These are phyloP conservation scores for Lithosia quadra DNA, from an alignment of 2,888 invertebrate genomes.

Conservation along the genomic window DNA sequence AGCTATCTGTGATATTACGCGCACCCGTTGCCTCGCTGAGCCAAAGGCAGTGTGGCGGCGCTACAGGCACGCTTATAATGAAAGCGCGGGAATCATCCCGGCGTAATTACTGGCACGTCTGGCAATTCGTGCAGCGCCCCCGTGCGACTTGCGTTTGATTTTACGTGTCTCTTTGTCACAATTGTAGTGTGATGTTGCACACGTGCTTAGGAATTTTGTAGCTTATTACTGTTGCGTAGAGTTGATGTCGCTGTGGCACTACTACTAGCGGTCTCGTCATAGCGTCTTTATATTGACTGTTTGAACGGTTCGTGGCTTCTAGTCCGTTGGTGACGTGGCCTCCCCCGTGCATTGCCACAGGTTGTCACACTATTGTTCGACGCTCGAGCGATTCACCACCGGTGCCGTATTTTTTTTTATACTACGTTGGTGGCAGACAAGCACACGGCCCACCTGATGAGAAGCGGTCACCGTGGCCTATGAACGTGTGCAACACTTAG, in stretches of 20 bases:
- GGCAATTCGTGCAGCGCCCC: not conserved
- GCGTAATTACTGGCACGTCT: constrained; percentile 15
- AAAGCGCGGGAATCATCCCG: constrained; percentile 4
- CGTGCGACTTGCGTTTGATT: constrained; percentile 11
- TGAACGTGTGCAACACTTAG: no score
- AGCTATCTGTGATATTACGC: constrained; percentile 6
- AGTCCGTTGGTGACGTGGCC: constrained; percentile 6
- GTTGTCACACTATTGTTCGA: constrained; percentile 31
- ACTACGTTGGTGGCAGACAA: no score
- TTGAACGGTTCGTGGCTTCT: constrained; percentile 11
- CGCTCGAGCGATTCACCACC: not conserved
- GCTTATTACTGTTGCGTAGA: not conserved
- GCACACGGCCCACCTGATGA: no score
- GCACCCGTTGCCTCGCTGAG: not conserved
- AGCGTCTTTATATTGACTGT: not conserved
- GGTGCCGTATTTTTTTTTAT: no score
- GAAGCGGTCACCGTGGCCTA: no score
- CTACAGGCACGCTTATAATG: not conserved
- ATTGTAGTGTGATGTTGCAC: not conserved
- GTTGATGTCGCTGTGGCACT: no score
- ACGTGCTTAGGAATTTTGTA: not conserved
- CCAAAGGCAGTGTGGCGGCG: not conserved
- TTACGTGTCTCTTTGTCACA: constrained; percentile 20
- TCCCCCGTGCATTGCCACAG: constrained; percentile 43
- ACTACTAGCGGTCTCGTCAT: not conserved